Evolutionary conservation across 2,113 vertebrate genomes (phyloP).

Genomic region (Globicephala melas): DNA sequence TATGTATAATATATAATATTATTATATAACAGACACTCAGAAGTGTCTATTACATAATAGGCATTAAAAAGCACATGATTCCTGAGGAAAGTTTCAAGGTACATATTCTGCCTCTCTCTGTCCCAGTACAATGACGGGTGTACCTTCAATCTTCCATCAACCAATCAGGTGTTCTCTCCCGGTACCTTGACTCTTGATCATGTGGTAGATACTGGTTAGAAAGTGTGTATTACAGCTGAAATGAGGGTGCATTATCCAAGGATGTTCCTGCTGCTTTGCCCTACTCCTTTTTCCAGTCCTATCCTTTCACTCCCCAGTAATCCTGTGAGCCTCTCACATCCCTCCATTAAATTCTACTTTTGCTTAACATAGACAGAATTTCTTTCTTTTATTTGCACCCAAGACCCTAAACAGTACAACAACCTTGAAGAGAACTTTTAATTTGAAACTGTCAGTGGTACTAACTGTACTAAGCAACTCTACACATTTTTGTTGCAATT

Average conservation of each 20-base stretch:
- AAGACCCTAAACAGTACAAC: not conserved
- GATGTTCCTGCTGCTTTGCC: not conserved
- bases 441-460: not conserved
- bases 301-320: not conserved
- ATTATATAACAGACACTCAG: not conserved
- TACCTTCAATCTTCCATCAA: not conserved
- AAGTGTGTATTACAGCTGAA: not conserved
- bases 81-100: not conserved
- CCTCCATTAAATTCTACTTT: not conserved
- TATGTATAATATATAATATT: not conserved
- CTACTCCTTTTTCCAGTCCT: not conserved
- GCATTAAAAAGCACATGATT: not conserved
- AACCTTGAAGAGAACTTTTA: slow-evolving; percentile 1
- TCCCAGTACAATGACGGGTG: not conserved
- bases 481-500: slow-evolving; percentile 35
- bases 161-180: not conserved
- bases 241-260: not conserved
- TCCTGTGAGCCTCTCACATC: not conserved
- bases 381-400: not conserved
- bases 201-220: not conserved
- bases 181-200: not conserved
- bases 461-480: not conserved
- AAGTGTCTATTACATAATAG: not conserved
- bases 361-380: not conserved
- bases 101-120: not conserved